Evolutionary conservation across 1,140 invertebrate species (phyloP), one percentile per base, ranked within the genome.

Genomic region (Oreohelix idahoensis): DNA sequence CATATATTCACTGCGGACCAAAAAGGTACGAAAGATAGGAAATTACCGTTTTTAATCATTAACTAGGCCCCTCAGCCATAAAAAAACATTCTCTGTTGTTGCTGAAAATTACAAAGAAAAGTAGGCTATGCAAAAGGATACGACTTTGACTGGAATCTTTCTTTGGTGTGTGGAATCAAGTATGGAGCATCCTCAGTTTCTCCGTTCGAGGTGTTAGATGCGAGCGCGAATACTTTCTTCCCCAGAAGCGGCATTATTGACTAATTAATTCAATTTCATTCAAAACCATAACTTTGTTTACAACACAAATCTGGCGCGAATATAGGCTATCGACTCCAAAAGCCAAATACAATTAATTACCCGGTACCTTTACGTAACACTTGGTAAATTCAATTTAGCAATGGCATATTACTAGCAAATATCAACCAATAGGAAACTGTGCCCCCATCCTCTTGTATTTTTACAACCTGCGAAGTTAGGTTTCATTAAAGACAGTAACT

Each of bases 141-240:
- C 91, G 88, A 84, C 86, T 91, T 89, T 23, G 89, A 90, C 89
- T 86, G 86, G 83, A 92, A 91, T 86, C 91, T 88, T 90, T 92
- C 91, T 83, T 89, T 88, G 1, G 91, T 91, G 83, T 92, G 89
- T 29, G 87, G 86, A 86, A 92, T 90, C 29, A 89, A 89, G 82
- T 87, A 92, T 53, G 89, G 81, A 66, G 87, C 84, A 71, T 92
- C 91, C 70, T 88, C 86, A 38, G 87, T 77, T 84, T 87, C 83
- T 70, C 87, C 83, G 84, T 90, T 85, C 38, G 81, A 84, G 76
- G 89, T 45, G 83, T 88, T 84, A 79, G 90, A 89, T 53, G 81
- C 84, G 63, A 85, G 86, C 76, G 83, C 81, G 81, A 90, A 90
- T 73, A 88, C 83, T 71, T 90, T 90, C 76, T 90, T 90, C 35